Base-by-base conservation (phyloP, 2,113 vertebrate species). In the Ailuropoda melanoleuca region DNA sequence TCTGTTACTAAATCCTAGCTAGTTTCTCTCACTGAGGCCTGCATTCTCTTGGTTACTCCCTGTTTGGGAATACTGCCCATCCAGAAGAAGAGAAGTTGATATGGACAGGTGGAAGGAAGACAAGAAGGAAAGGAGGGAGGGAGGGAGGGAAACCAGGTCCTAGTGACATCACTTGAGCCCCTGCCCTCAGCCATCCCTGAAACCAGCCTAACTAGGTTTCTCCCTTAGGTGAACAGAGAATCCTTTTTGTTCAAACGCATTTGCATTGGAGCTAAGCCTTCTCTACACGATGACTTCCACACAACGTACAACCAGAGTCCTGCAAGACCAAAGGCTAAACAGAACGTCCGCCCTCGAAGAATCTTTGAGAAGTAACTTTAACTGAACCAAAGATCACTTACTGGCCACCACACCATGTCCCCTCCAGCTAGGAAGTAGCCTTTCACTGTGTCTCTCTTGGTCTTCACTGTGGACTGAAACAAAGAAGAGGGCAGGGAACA, bases 381-480 rank as follows among this genome's bases (percentile, higher is more conserved):
- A 29, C 0, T 18, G 64, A 90, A 46, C 17, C 77, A 74, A 88
- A 85, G 48, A 46, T 1, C 50, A 99, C 99, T 99, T 97, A 99
- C 99, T 0, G 99, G 99, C 99, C 99, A 99, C 99, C 99, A 99
- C 46, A 98, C 98, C 99, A 99, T 99, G 98, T 98, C 98, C 83
- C 99, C 99, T 89, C 99, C 99, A 4, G 99, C 99, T 17, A 99
- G 98, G 97, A 99, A 99, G 97, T 99, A 99, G 60, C 99, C 99
- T 64, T 99, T 99, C 84, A 99, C 99, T 0, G 99, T 99, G 98
- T 99, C 99, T 96, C 99, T 99, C 96, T 99, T 99, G 0, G 99
- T 99, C 98, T 98, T 99, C 98, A 99, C 99, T 98, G 99, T 99
- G 48, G 99, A 99, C 99, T 99, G 96, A 23, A 95, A 96, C 14